Conservation (phyloP, 2,797 vertebrate genomes). For the Acropternis orthonyx region DNA sequence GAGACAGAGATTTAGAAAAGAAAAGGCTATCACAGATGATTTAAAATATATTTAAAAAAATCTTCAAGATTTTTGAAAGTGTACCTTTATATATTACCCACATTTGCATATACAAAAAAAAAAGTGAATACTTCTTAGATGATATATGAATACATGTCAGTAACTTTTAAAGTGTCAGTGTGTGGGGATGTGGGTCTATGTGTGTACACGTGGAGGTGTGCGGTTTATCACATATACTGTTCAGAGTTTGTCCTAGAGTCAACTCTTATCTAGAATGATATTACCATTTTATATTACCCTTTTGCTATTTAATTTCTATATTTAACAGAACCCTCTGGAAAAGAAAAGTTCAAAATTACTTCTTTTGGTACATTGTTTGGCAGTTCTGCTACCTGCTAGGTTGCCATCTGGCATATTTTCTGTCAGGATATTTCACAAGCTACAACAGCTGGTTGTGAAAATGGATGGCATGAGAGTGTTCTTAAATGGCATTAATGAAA, state of each 20-base stretch:
- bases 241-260: conserved; percentile 5
- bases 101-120: background rate
- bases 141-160: background rate
- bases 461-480: background rate
- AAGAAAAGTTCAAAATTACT: background rate
- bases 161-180: background rate
- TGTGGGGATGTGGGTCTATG: background rate
- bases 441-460: conserved; percentile 1
- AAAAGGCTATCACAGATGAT: background rate
- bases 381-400: background rate
- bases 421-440: background rate
- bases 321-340: background rate
- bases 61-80: background rate
- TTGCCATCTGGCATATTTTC: conserved; percentile 18
- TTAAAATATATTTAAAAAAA: background rate
- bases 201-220: background rate
- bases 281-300: background rate
- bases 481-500: background rate
- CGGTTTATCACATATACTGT: background rate
- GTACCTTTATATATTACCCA: background rate
- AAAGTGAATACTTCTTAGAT: background rate
- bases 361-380: background rate
- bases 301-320: conserved; percentile 1
- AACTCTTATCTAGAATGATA: background rate
- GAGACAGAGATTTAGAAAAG: background rate